Evolutionary conservation across 1,140 invertebrate genomes (phyloP).

Genomic region (Ips typographus): DNA sequence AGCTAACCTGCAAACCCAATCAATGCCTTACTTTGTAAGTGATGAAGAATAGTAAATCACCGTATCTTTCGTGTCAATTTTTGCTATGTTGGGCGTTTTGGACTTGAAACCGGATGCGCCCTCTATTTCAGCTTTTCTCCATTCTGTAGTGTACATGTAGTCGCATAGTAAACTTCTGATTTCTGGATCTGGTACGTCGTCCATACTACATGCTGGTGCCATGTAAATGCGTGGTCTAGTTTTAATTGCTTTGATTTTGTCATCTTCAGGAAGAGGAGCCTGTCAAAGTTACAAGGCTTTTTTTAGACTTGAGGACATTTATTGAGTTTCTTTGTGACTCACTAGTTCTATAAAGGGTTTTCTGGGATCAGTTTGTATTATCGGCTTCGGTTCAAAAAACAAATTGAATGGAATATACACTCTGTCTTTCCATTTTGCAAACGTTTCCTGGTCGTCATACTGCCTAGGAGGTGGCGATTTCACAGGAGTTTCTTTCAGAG

Average conservation of each 20-base stretch:
- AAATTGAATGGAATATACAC: constrained; percentile 46
- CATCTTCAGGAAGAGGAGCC: constrained; percentile 42
- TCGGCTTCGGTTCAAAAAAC: constrained; percentile 40
- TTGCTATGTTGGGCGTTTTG: constrained; percentile 21
- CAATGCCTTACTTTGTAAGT: constrained; percentile 7
- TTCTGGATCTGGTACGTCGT: constrained; percentile 53
- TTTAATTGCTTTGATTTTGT: constrained; percentile 46
- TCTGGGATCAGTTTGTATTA: constrained; percentile 41
- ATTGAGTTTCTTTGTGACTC: not conserved
- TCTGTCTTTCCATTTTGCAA: constrained; percentile 38
- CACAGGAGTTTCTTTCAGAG: constrained; percentile 14
- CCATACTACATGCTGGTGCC: constrained; percentile 55
- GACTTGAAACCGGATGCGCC: constrained; percentile 28
- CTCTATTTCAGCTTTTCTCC: constrained; percentile 38
- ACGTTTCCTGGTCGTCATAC: constrained; percentile 42
- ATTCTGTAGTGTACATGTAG: constrained; percentile 46
- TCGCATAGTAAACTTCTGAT: constrained; percentile 44
- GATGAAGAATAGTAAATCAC: constrained; percentile 1
- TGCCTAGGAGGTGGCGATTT: constrained; percentile 18
- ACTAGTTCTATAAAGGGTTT: constrained; percentile 33
- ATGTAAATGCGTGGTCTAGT: constrained; percentile 54
- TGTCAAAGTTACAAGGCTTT: not conserved
- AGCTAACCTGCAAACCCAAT: constrained; percentile 3
- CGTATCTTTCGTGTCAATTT: constrained; percentile 26
- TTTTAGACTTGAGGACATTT: not conserved